These are phyloP conservation scores for Lypha dubia DNA, from an alignment of 2,888 invertebrate species.

Conservation along the genomic window DNA sequence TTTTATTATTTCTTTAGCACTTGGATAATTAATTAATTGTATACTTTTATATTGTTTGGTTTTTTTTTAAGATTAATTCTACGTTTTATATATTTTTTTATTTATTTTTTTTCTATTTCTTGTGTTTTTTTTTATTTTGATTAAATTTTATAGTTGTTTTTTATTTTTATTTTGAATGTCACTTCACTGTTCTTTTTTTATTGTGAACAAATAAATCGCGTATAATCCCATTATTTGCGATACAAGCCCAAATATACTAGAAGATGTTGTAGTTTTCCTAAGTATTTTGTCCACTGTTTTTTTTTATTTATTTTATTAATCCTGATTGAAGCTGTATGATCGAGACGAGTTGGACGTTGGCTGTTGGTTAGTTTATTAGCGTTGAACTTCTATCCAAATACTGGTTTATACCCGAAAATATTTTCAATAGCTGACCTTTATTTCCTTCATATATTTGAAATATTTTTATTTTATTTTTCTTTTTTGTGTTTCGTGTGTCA, in stretches of 20 bases:
- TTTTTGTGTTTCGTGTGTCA: not conserved
- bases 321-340: slow-evolving; percentile 79
- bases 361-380: slow-evolving; percentile 69
- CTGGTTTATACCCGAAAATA: slow-evolving; percentile 67
- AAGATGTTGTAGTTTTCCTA: slow-evolving; percentile 27
- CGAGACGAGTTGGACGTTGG: slow-evolving; percentile 80
- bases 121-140: slow-evolving; percentile 4
- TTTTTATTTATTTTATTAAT: slow-evolving; percentile 37
- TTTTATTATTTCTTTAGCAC: slow-evolving; percentile 21
- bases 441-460: slow-evolving; percentile 23
- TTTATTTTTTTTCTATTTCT: not conserved
- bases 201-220: slow-evolving; percentile 53
- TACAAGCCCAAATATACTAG: slow-evolving; percentile 46
- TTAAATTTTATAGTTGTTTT: slow-evolving; percentile 24
- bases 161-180: slow-evolving; percentile 57
- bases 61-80: slow-evolving; percentile 24
- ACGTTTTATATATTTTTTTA: slow-evolving; percentile 14
- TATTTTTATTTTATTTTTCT: slow-evolving; percentile 15
- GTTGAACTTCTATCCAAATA: slow-evolving; percentile 68
- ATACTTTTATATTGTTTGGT: slow-evolving; percentile 9
- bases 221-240: slow-evolving; percentile 66
- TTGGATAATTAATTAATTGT: slow-evolving; percentile 32
- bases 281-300: slow-evolving; percentile 50
- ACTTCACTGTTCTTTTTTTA: slow-evolving; percentile 50
- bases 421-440: slow-evolving; percentile 68